Evolutionary conservation across 2,113 vertebrate species (phyloP).

Genomic region (Zingel zingel): DNA sequence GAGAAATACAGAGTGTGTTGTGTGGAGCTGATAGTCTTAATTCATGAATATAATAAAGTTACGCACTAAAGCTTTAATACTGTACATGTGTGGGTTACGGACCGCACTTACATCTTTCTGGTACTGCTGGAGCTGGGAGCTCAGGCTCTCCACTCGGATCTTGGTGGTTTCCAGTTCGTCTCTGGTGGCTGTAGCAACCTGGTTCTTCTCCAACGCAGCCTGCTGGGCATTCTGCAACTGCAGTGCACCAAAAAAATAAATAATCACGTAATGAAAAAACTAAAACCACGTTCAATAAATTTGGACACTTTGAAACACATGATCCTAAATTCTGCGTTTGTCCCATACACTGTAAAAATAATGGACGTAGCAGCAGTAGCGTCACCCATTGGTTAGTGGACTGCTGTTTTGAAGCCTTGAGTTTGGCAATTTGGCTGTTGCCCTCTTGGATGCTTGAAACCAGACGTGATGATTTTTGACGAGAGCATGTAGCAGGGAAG

Average conservation of each 20-base stretch:
- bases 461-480: too few species aligned
- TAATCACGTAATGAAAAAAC: neutral
- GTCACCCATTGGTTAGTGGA: too few species aligned
- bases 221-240: conserved; percentile 88
- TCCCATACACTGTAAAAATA: too few species aligned
- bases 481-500: too few species aligned
- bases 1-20: too few species aligned
- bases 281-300: neutral
- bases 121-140: conserved; percentile 80
- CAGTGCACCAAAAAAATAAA: neutral
- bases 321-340: neutral
- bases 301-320: accelerated
- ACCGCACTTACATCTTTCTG: conserved; percentile 82
- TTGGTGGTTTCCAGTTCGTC: conserved; percentile 85
- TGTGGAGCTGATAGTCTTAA: too few species aligned
- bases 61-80: too few species aligned
- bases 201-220: conserved; percentile 78
- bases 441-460: too few species aligned
- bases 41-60: too few species aligned
- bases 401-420: too few species aligned
- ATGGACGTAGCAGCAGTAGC: too few species aligned
- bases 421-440: too few species aligned
- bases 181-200: conserved; percentile 75
- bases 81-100: neutral
- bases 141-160: conserved; percentile 77